Evolutionary conservation across 2,797 vertebrate species (phyloP).

Genomic region (Tolypeutes matacus): DNA sequence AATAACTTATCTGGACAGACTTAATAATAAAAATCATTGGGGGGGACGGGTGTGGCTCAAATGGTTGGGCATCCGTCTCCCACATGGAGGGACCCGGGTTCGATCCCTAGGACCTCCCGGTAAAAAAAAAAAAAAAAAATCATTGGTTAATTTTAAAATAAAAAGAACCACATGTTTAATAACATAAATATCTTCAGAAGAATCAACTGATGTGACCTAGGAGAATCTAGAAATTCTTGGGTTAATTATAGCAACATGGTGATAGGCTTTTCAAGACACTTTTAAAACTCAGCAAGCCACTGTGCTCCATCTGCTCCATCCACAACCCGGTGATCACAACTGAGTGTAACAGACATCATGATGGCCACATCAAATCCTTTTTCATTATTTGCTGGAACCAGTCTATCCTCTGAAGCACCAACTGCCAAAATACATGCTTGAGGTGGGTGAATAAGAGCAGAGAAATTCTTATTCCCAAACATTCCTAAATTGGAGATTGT

Average conservation of each 20-base stretch:
- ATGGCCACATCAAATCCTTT: conserved; percentile 96
- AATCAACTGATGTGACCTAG: no score
- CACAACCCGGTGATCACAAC: conserved; percentile 98
- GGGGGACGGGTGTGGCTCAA: no score
- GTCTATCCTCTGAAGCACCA: conserved; percentile 94
- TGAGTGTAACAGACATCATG: conserved; percentile 96
- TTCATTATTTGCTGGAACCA: conserved; percentile 97
- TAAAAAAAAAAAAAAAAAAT: no score
- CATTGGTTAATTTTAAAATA: conserved; percentile 88
- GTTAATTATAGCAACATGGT: conserved; percentile 95
- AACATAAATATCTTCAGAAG: background rate
- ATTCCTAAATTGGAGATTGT: conserved; percentile 99
- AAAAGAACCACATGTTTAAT: conserved; percentile 85
- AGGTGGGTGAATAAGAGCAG: conserved; percentile 98
- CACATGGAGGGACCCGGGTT: no score
- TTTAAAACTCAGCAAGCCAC: conserved; percentile 98
- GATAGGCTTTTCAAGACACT: conserved; percentile 95
- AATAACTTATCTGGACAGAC: conserved; percentile 87
- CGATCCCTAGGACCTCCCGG: no score
- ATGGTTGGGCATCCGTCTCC: no score
- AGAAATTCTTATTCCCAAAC: conserved; percentile 99
- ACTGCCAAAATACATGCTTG: conserved; percentile 97
- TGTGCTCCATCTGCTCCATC: conserved; percentile 98
- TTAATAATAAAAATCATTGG: no score
- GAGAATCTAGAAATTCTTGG: no score